Conservation (phyloP, 2,888 invertebrate species). For the Watsonalla binaria region DNA sequence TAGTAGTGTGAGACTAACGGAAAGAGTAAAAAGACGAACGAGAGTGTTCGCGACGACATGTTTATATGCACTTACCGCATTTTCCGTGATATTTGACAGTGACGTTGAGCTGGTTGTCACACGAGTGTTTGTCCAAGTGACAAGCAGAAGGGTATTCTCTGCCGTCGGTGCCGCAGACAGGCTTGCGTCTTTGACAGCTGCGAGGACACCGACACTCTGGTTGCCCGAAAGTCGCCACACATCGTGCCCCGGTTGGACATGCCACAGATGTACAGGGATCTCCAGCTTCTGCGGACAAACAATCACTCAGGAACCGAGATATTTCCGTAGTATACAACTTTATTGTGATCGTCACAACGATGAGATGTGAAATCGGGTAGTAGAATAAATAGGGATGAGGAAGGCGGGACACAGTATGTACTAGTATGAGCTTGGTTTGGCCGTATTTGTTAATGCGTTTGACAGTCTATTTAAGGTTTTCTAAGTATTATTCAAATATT, state of each 20-base stretch:
- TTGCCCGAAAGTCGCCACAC: constrained; percentile 82
- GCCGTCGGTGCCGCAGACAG: constrained; percentile 93
- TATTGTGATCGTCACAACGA: too few species aligned
- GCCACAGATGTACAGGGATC: constrained; percentile 85
- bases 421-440: too few species aligned
- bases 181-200: constrained; percentile 83
- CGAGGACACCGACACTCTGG: constrained; percentile 81
- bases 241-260: constrained; percentile 85
- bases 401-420: too few species aligned
- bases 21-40: neutral
- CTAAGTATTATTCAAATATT: too few species aligned
- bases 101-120: constrained; percentile 85
- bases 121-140: constrained; percentile 89
- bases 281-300: constrained; percentile 72
- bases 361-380: too few species aligned
- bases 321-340: too few species aligned
- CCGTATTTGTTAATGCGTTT: too few species aligned
- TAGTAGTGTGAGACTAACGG: neutral
- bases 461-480: too few species aligned
- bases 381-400: too few species aligned
- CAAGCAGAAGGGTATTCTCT: constrained; percentile 92
- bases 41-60: neutral
- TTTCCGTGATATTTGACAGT: constrained; percentile 89
- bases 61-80: constrained; percentile 83
- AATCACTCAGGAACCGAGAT: neutral